These are phyloP conservation scores for Echeneis naucrates DNA, from an alignment of 2,797 vertebrate genomes.

Conservation along the genomic window DNA sequence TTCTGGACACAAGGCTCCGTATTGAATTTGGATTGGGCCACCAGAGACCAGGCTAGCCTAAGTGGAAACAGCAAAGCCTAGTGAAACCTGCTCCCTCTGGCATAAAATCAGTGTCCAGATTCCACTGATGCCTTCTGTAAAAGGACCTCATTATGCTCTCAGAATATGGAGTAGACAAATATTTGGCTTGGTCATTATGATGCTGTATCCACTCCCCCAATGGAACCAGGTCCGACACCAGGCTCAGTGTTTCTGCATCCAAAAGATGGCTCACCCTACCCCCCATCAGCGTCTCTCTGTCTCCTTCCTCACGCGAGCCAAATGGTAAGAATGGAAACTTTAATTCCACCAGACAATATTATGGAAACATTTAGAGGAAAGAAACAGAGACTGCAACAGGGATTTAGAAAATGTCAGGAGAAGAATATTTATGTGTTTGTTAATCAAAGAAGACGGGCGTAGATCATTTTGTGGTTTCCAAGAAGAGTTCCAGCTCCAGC, in stretches of 20 bases:
- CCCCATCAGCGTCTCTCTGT: constrained; percentile 31
- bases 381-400: neutral
- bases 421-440: neutral
- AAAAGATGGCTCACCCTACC: constrained; percentile 42
- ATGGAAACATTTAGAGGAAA: neutral
- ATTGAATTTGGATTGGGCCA: constrained; percentile 71
- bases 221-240: constrained; percentile 70
- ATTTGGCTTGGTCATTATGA: constrained; percentile 86
- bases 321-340: constrained; percentile 24
- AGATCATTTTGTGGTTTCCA: neutral
- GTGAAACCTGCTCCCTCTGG: constrained; percentile 79
- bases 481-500: neutral
- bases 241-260: constrained; percentile 74
- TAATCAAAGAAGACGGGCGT: neutral
- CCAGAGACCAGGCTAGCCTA: constrained; percentile 74
- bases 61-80: constrained; percentile 77
- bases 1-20: constrained; percentile 66
- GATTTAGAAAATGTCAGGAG: neutral
- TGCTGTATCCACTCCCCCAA: constrained; percentile 74
- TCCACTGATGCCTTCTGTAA: constrained; percentile 81
- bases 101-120: constrained; percentile 80
- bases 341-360: constrained; percentile 9
- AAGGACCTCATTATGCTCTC: constrained; percentile 84
- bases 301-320: constrained; percentile 39
- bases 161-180: constrained; percentile 84